Evolutionary conservation across 2,888 invertebrate species (phyloP), one percentile per base, ranked within the genome.

Genomic region (Vesta saturnalis): DNA sequence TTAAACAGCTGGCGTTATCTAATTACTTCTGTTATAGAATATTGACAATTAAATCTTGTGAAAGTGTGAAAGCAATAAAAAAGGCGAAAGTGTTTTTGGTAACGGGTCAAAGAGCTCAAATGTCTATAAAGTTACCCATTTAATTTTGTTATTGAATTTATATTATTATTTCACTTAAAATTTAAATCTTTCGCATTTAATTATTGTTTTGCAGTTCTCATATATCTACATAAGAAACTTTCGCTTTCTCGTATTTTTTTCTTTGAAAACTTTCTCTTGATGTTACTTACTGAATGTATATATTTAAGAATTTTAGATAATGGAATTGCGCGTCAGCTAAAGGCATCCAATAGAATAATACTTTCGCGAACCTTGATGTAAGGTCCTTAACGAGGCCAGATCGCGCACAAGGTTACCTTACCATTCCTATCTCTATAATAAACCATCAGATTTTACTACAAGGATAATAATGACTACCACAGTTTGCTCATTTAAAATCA

Each of bases 321-420:
- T n/a, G n/a, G 3, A n/a, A 8, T 39, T 39, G 8, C 39, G 39
- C 39, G n/a, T n/a, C n/a, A n/a, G n/a, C n/a, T n/a, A n/a, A n/a
- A n/a, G n/a, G n/a, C 66, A 66, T 65, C 66, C 66, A 60, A 59
- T 54, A 66, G 62, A 61, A 64, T 60, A 60, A 56, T 60, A 79
- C 79, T 78, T 81, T 79, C 81, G 80, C 80, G 80, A 76, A 79
- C 80, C 81, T 80, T 81, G 80, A 72, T 72, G 71, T 81, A 79
- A 81, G 83, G 82, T 82, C 80, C 77, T 21, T 76, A 75, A 71
- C 82, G 81, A 82, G 82, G 82, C 77, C 80, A 77, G n/a, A n/a
- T n/a, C n/a, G 74, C 58, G 72, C 63, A 78, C 82, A 82, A 83
- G 83, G 83, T 82, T 82, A n/a, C 8, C n/a, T 39, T 39, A 79